Evolutionary conservation across 2,797 vertebrate genomes (phyloP), one percentile per base, ranked within the genome.

Genomic region (Ctenosaura bakeri): DNA sequence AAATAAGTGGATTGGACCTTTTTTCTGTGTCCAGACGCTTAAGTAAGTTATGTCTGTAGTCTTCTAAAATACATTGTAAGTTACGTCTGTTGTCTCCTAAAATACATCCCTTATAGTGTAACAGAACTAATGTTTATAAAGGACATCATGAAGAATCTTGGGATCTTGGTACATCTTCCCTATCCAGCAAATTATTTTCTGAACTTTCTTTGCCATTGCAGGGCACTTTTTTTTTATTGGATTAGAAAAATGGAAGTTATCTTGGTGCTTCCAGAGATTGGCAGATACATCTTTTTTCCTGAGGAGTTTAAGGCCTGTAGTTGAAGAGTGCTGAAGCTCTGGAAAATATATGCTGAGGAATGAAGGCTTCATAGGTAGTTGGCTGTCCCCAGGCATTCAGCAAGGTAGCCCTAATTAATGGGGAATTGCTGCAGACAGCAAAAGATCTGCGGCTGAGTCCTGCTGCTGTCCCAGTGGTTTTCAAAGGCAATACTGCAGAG

Each of bases 351-450:
- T 32, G n/a, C 73, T 78, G n/a, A 69, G 59, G 22, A 78, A 66
- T 66, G 24, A 89, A 89, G 76, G 13, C 24, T 52, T 66, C 59
- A 54, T 54, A 69, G 59, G 71, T 83, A 35, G 87, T 64, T 83
- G n/a, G 20, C n/a, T 78, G 32, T 85, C 82, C n/a, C 59, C 59
- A 56, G n/a, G 82, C 82, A 22, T 89, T 69, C n/a, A 64, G 50
- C 22, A 78, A 78, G n/a, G 46, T 85, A 69, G 59, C 54, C 24
- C 74, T 89, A 89, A 89, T 89, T 89, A 89, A 79, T 54, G 29
- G 88, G 74, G 42, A 56, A 69, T 59, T 89, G 59, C 62, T 66
- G 24, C 32, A 89, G 50, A 89, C 24, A 24, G 73, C 66, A 79
- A 73, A 73, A 88, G 52, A 81, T 54, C 87, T 88, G 2, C 42